Conservation (phyloP, 92 coral and sea anemone genomes). For the Pocillopora grandis region DNA sequence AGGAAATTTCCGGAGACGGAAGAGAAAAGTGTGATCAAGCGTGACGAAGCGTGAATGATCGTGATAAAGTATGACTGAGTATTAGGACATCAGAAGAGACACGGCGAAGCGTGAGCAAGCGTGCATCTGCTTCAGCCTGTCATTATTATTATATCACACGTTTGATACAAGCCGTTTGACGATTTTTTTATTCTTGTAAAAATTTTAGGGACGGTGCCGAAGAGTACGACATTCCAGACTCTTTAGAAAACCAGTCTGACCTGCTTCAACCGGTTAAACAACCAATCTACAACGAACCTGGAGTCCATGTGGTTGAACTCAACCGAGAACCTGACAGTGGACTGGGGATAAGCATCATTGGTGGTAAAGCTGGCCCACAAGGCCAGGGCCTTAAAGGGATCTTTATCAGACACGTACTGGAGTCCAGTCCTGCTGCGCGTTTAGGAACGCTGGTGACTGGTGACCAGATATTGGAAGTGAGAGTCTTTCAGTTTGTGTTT, state of each 20-base stretch:
- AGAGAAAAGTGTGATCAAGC: too few species aligned
- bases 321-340: slow-evolving; percentile 85
- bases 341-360: slow-evolving; percentile 98
- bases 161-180: too few species aligned
- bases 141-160: too few species aligned
- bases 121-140: too few species aligned
- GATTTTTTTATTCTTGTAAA: neutral
- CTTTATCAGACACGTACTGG: slow-evolving; percentile 83
- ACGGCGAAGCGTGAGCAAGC: too few species aligned
- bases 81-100: too few species aligned
- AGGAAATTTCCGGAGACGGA: too few species aligned
- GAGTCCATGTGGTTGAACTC: slow-evolving; percentile 74
- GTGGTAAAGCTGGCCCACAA: slow-evolving; percentile 76
- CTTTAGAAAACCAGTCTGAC: slow-evolving; percentile 25
- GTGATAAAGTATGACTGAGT: too few species aligned
- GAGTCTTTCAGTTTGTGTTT: neutral
- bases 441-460: slow-evolving; percentile 82
- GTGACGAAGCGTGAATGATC: too few species aligned
- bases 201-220: slow-evolving; percentile 23
- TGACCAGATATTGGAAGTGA: slow-evolving; percentile 94
- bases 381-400: slow-evolving; percentile 88
- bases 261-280: slow-evolving; percentile 25
- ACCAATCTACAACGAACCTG: slow-evolving; percentile 43
- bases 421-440: slow-evolving; percentile 90
- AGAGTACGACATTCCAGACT: slow-evolving; percentile 27